Base-by-base conservation (phyloP, 2,797 vertebrate species). In the Catamblyrhynchus diadema region DNA sequence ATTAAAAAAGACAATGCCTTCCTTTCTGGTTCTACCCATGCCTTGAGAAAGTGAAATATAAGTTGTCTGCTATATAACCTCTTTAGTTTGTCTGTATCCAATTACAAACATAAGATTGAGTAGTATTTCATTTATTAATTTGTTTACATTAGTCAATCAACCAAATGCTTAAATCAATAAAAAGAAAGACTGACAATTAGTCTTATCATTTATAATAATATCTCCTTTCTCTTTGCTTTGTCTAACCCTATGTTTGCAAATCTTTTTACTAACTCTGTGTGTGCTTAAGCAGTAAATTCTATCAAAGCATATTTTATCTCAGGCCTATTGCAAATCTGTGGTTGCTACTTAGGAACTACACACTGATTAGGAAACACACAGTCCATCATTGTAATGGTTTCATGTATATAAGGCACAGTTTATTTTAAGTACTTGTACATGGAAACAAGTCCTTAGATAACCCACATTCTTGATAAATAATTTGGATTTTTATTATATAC, bases 371-470 rank as follows among this genome's bases (percentile, higher is more conserved):
- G 42, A 86, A 88, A 57, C 3, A 47, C 7, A 7, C 3, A 25
- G 74, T 78, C 9, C 21, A 61, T 3, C 9, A 22, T 30, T 59
- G 8, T 13, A 73, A 48, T 54, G 9, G 8, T 59, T 61, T 50
- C 7, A 47, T 18, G 12, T 39, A n/a, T 56, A 8, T 17, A 59
- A 42, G 1, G 1, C 27, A 61, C 2, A 12, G 3, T 8, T 48
- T 65, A 25, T 41, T 12, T 10, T 32, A 69, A n/a, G 2, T 62
- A 35, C 10, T 67, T 6, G 16, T 39, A n/a, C 0, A 0, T 42
- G 37, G 47, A 81, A 81, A 27, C 13, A 71, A 62, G 22, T 54
- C 39, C 35, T 84, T 30, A 83, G 25, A 44, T 57, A 81, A 73
- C 8, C 2, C 5, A 1, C 7, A 73, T 8, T 33, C 21, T 81